Base-by-base conservation (phyloP, 2,888 invertebrate genomes). In the Trimorus sp. region DNA sequence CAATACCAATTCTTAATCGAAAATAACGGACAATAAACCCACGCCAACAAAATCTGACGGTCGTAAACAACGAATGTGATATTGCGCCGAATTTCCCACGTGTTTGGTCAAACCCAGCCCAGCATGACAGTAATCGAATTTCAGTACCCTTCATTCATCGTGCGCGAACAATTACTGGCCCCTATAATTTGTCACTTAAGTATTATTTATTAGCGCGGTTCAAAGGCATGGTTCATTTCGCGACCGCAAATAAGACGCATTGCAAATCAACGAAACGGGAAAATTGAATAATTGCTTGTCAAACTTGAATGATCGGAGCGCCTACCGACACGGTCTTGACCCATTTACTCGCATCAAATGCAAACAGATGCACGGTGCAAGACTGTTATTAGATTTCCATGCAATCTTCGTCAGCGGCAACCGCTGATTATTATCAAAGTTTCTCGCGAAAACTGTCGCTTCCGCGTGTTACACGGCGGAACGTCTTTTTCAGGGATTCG, bases 241-340 rank as follows among this genome's bases (percentile, higher is more conserved):
- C 12, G 14, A 38, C 26, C 14, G 26, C 48, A 51, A 66, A 66
- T 58, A 49, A 66, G 60, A 54, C 7, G 6, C 9, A 56, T 16
- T 26, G 45, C 49, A 48, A 38, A 59, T 58, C 42, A 54, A 58
- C 56, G 37, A 49, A 66, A 45, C n/a, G 36, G 49, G 42, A 70
- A 71, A 59, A 63, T 59, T 42, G 56, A 71, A 59, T 58, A 51
- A 65, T 66, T 48, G 59, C 58, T n/a, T 56, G 70, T 70, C 58
- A 77, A 70, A 70, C 62, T 58, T 12, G 36, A 79, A 49, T 37
- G 56, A 71, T 62, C 54, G 37, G 66, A 58, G 53, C 63, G 58
- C 49, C 76, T 45, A 54, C 37, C 36, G 51, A 48, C 77, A 65
- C 84, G 87, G 83, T 89, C 89, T 89, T 89, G 89, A 90, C 88